Conservation (phyloP, 1,140 invertebrate species). For the Brachionus manjavacas region DNA sequence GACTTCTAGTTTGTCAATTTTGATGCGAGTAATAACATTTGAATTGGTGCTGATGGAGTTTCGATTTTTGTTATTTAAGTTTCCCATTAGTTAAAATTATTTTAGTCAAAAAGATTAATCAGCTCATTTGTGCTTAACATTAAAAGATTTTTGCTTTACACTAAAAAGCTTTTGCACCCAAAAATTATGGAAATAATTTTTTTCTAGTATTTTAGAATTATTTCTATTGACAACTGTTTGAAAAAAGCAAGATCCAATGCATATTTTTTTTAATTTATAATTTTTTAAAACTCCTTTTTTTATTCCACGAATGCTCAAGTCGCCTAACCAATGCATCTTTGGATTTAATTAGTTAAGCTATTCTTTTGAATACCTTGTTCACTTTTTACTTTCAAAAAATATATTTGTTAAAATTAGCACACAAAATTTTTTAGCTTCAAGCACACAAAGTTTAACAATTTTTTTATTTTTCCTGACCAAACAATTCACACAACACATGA, state of each 20-base stretch:
- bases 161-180: background rate
- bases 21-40: slow-evolving; percentile 16
- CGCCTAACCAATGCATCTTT: too few species aligned
- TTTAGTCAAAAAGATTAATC: background rate
- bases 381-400: too few species aligned
- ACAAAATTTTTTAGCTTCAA: too few species aligned
- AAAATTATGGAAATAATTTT: background rate
- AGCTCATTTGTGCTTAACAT: background rate
- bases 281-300: background rate
- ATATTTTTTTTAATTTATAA: background rate
- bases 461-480: too few species aligned
- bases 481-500: too few species aligned
- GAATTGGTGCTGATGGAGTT: background rate
- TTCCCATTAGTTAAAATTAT: background rate
- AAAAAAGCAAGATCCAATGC: background rate
- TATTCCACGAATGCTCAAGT: too few species aligned
- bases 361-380: too few species aligned
- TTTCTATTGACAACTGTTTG: slow-evolving; percentile 25
- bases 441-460: too few species aligned
- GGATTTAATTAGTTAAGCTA: too few species aligned
- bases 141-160: background rate
- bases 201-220: slow-evolving; percentile 1
- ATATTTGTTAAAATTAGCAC: too few species aligned
- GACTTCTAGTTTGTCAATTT: slow-evolving; percentile 43
- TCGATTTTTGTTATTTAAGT: background rate